Evolutionary conservation across 92 coral and sea anemone genomes (phyloP), one percentile per base, ranked within the genome.

Genomic region (Bergia sp.): DNA sequence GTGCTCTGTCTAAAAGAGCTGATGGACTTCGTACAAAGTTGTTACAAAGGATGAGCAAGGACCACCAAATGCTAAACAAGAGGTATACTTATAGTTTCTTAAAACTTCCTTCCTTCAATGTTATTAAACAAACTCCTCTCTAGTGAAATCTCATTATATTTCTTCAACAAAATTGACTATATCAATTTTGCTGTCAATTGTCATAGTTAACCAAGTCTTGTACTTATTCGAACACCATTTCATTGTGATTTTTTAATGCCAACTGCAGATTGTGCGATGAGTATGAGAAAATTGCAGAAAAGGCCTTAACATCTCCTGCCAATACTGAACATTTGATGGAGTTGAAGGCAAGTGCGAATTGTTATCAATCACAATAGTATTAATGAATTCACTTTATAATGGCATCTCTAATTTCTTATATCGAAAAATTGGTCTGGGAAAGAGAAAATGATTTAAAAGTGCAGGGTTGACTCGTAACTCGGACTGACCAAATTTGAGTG

Each of bases 251-350:
- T 74, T 7, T 3, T 71, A 7, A 15, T 50, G 20, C 11, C 57
- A 55, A 42, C 15, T 86, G 20, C 15, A 97, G 99, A 86, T 93
- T 97, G 81, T 95, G 98, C 77, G 99, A 97, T 79, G 98, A 97
- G 81, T 97, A 95, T 79, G 99, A 97, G 80, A 97, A 95, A 92
- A 97, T 97, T 64, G 99, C 99, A 38, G 99, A 97, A 75, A 95
- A 97, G 89, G 99, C 99, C 11, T 82, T 97, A 11, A 97, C 99
- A 10, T 97, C 99, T 81, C 99, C 99, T n/a, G 99, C 99, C 77
- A 97, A 97, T 90, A 97, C 99, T 58, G 99, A 97, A 83, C 99
- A 97, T 43, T 91, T 97, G 50, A 97, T 97, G 99, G 99, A 97
- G 64, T 90, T 97, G 37, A 97, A 94, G 96, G 99, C 94, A 73